Conservation (phyloP, 2,888 invertebrate species). For the Junonia oenone region DNA sequence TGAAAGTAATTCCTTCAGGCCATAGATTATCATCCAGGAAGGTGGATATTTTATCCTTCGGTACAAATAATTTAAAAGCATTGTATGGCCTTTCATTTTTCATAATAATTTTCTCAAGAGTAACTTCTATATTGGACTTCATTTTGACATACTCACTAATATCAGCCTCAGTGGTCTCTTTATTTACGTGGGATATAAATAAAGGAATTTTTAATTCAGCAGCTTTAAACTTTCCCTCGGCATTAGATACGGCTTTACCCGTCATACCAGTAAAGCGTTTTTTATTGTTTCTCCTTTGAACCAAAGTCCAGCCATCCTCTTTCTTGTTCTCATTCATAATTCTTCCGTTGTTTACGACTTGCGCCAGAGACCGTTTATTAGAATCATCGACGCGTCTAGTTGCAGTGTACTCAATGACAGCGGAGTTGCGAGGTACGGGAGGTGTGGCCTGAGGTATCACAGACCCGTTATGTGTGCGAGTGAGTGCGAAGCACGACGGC, state of each 20-base stretch:
- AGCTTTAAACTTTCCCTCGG: slow-evolving; percentile 17
- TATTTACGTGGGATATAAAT: slow-evolving; percentile 25
- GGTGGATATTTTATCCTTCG: slow-evolving; percentile 19
- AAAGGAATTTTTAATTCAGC: slow-evolving; percentile 22
- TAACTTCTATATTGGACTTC: slow-evolving; percentile 14
- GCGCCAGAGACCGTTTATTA: background rate
- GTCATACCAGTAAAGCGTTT: slow-evolving; percentile 2
- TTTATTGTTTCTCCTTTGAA: background rate
- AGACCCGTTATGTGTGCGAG: slow-evolving; percentile 1
- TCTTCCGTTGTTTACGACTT: background rate
- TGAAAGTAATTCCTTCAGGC: slow-evolving; percentile 27
- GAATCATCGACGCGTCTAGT: background rate
- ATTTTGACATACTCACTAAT: slow-evolving; percentile 20
- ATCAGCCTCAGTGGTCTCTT: slow-evolving; percentile 15
- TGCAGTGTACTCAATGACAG: background rate
- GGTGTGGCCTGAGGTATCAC: background rate
- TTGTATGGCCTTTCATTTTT: slow-evolving; percentile 19
- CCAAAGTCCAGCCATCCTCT: background rate
- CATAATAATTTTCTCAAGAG: slow-evolving; percentile 18
- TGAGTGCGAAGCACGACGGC: background rate
- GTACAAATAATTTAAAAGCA: slow-evolving; percentile 27
- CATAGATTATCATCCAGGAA: slow-evolving; percentile 28
- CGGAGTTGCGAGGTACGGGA: background rate
- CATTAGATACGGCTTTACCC: background rate
- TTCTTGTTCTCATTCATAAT: slow-evolving; percentile 1